phyloP scores from a whole-genome alignment of 2,113 vertebrate genomes.

The Etia nguti region DNA sequence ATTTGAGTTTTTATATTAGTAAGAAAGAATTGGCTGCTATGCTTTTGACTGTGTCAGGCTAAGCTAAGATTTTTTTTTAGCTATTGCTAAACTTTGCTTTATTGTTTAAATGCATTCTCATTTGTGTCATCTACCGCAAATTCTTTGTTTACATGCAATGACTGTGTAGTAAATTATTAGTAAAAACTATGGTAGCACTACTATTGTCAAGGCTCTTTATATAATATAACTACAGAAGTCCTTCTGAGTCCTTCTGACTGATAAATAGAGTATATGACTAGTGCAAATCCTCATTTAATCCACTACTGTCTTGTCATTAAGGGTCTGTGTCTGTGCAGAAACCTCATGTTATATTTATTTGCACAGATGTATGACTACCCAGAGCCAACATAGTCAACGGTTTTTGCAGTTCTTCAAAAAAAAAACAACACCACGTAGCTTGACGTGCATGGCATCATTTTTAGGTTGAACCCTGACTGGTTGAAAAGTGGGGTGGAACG shows the following conservation, averaged over 20 bases:
- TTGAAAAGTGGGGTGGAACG: neutral
- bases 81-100: constrained; percentile 39
- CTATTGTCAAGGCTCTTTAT: neutral
- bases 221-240: neutral
- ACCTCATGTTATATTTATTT: neutral
- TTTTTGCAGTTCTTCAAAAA: neutral
- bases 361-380: neutral
- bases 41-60: constrained; percentile 52
- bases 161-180: neutral
- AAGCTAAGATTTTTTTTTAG: constrained; percentile 31
- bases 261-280: neutral
- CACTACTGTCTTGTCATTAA: neutral
- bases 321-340: neutral
- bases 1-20: constrained; percentile 49
- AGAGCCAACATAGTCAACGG: neutral
- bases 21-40: constrained; percentile 21
- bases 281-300: neutral
- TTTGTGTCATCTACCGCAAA: constrained; percentile 5
- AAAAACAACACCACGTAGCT: neutral
- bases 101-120: constrained; percentile 40
- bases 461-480: neutral
- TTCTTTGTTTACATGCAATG: neutral
- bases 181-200: neutral
- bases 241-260: neutral
- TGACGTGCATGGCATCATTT: neutral